Base-by-base conservation (phyloP, 2,797 vertebrate species). In the Otolemur crassicaudatus region DNA sequence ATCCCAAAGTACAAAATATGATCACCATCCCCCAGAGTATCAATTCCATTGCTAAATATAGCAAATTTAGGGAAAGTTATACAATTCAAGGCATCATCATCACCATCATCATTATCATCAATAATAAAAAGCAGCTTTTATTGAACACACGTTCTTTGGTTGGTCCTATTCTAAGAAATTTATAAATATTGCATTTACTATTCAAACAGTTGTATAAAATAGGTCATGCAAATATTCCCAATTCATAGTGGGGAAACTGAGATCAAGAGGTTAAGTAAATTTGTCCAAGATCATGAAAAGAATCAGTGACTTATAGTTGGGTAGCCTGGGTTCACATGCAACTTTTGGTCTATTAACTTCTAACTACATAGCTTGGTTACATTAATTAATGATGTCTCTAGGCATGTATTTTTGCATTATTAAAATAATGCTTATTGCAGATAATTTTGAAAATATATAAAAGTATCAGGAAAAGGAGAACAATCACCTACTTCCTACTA, bases 101-200 rank as follows among this genome's bases (percentile, higher is more conserved):
- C 43, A 29, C 46, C 25, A 43, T 60, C 16, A 27, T 43, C 23
- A 76, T 37, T 63, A 72, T 43, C 46, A 49, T 20, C 43, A 40
- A 61, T 77, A 61, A 94, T 60, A 4, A 90, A 80, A 34, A 89
- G 29, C 9, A 87, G 27, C 43, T 60, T 70, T 91, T 96, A 73
- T 61, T 88, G 49, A 91, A 9, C 12, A 79, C 69, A 92, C 88
- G 60, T 46, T 77, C 20, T 76, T 90, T 73, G 13, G 31, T 12
- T 22, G 61, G 4, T 23, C 6, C 4, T 85, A 31, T 3, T 82
- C 25, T 61, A 95, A 87, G 61, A n/a, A 43, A 77, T 69, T 84
- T 85, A 73, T 40, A 91, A 80, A 93, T 87, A 81, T 17, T 93
- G 5, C 8, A 65, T 58, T 83, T 93, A 67, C 46, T 92, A 29